Evolutionary conservation across 2,797 vertebrate genomes (phyloP).

Genomic region (Mycteria americana): DNA sequence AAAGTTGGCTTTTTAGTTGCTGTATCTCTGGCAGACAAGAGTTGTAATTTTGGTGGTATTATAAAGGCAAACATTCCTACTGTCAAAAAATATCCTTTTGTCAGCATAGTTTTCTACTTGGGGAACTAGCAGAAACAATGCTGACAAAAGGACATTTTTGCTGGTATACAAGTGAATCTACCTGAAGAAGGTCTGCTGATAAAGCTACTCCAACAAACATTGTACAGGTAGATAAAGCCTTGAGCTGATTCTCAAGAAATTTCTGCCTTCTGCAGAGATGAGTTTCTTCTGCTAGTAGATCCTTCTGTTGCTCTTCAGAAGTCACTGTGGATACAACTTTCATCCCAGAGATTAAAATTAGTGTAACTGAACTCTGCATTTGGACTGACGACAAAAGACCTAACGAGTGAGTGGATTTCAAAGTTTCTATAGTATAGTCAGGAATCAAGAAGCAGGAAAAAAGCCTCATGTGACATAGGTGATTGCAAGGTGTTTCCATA

Average conservation of each 20-base stretch:
- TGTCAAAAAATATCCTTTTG: background rate
- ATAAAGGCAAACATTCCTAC: background rate
- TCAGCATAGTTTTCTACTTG: background rate
- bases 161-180: background rate
- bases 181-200: background rate
- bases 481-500: background rate
- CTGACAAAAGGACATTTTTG: background rate
- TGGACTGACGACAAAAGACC: background rate
- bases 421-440: background rate
- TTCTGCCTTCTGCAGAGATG: background rate
- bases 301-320: background rate
- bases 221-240: background rate
- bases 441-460: background rate
- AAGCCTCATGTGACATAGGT: background rate
- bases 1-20: background rate
- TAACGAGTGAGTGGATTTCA: background rate
- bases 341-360: background rate
- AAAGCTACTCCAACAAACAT: background rate
- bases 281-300: background rate
- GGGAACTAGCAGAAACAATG: background rate
- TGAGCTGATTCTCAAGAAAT: background rate
- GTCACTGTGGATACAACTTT: background rate
- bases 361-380: background rate
- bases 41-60: background rate
- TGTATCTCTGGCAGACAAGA: background rate